Conservation (phyloP, 2,888 invertebrate species). For the Erebia ligea region DNA sequence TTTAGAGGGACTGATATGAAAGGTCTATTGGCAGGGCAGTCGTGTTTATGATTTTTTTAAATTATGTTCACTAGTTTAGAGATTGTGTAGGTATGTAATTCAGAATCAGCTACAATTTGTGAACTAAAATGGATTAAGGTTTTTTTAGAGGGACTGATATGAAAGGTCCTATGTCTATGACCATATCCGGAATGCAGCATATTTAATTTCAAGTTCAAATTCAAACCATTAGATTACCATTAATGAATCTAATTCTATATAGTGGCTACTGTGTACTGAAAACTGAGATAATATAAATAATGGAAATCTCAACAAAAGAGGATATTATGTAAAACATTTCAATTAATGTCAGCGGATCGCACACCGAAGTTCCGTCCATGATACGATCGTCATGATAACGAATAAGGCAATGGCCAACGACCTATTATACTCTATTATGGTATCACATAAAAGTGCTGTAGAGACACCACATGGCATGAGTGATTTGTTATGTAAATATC, state of each 20-base stretch:
- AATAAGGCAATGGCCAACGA: slow-evolving; percentile 1
- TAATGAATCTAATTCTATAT: background rate
- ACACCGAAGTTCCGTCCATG: slow-evolving; percentile 27
- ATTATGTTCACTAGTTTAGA: no score
- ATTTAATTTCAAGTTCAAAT: background rate
- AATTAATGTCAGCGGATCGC: slow-evolving; percentile 24
- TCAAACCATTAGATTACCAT: background rate
- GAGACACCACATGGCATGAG: background rate
- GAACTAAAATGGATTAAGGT: no score
- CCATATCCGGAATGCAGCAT: no score
- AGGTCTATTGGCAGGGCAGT: no score
- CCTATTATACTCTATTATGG: background rate
- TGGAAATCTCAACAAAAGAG: slow-evolving; percentile 8
- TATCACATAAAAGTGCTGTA: background rate
- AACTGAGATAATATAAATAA: slow-evolving; percentile 1
- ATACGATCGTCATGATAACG: background rate
- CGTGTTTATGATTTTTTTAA: no score
- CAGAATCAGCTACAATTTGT: no score
- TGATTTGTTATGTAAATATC: slow-evolving; percentile 1
- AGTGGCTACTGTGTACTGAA: background rate
- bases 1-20: no score
- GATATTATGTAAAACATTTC: slow-evolving; percentile 6
- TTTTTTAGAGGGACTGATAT: no score
- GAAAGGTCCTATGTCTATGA: no score
- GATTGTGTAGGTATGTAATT: no score